Evolutionary conservation across 2,113 vertebrate genomes (phyloP), one percentile per base, ranked within the genome.

Genomic region (Serilophus lunatus): DNA sequence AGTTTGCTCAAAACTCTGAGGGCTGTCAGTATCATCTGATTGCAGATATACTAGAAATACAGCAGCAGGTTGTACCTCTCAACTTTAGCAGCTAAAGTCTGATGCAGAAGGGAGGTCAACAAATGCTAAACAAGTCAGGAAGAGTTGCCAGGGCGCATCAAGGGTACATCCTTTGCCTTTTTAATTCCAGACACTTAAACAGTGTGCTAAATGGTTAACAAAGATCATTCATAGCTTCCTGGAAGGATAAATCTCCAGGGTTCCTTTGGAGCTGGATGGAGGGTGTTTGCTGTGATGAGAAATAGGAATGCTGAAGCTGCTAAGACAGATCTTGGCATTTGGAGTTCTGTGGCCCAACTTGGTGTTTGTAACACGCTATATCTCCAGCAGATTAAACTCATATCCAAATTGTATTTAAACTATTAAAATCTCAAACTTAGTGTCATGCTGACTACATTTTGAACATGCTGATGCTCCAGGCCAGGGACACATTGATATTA

Each of bases 361-460:
- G 29, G 4, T 53, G 19, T 83, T 93, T 4, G 3, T 51, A 54
- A 42, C 8, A 12, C 0, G 0, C 70, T 65, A 4, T 63, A 31
- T n/a, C 22, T 44, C 26, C 13, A 38, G 25, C 23, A 80, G 22
- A 33, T 68, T 28, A 66, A 56, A 53, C 36, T 35, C 10, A 28
- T 60, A n/a, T 18, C 10, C 7, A 31, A 47, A 65, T 65, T 33
- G 7, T 38, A 69, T 69, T 89, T 77, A 38, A 77, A 45, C 29
- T 60, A 7, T 33, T 72, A 33, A 56, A 87, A 69, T 72, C 15
- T 61, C 53, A 77, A 51, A 65, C 38, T 10, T 68, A 38, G 13
- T 54, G 26, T 69, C 40, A 26, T n/a, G 13, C 20, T 71, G 56
- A 42, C 42, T 63, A 29, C 42, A 29, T 61, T 77, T 61, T 66